Percentiles rank a stretch among this genome's conserved stretches.
These are phyloP conservation scores for Calycopis cecrops DNA, from an alignment of 1,140 invertebrate species.

Conservation along the genomic window DNA sequence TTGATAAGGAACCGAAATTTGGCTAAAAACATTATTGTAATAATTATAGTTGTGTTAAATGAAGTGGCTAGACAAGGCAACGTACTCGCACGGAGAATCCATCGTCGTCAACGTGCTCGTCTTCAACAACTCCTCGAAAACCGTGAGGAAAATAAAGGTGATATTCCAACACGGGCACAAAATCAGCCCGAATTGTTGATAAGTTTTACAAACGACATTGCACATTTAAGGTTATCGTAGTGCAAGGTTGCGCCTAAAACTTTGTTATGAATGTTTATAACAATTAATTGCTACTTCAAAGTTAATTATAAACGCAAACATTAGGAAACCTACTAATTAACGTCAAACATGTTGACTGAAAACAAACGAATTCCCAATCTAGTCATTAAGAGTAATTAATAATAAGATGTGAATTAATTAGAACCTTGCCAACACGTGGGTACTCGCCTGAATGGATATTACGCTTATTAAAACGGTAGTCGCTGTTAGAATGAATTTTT, in stretches of 20 bases:
- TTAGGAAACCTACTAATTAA: too few species aligned
- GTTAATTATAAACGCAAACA: too few species aligned
- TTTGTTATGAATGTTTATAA: too few species aligned
- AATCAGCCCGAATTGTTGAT: too few species aligned
- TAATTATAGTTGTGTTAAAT: conserved; percentile 89
- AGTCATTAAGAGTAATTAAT: conserved; percentile 27
- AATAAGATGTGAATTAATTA: conserved; percentile 1
- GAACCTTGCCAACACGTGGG: conserved; percentile 14
- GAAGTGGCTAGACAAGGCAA: conserved; percentile 94
- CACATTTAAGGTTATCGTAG: too few species aligned
- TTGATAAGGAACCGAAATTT: too few species aligned
- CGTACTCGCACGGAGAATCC: conserved; percentile 94
- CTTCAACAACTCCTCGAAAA: conserved; percentile 96
- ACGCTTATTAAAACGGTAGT: conserved; percentile 55
- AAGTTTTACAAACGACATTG: too few species aligned
- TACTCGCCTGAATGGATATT: conserved; percentile 48
- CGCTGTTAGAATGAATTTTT: conserved; percentile 24
- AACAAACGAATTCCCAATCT: conserved; percentile 22
- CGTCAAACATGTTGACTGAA: conserved; percentile 18
- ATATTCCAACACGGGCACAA: too few species aligned
- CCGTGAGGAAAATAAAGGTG: conserved; percentile 91
- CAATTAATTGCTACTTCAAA: too few species aligned
- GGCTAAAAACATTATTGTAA: too few species aligned
- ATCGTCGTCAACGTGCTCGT: conserved; percentile 92
- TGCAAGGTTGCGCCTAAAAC: too few species aligned